Evolutionary conservation across 2,888 invertebrate genomes (phyloP), one percentile per base, ranked within the genome.

Genomic region (Luperina nickerlii): DNA sequence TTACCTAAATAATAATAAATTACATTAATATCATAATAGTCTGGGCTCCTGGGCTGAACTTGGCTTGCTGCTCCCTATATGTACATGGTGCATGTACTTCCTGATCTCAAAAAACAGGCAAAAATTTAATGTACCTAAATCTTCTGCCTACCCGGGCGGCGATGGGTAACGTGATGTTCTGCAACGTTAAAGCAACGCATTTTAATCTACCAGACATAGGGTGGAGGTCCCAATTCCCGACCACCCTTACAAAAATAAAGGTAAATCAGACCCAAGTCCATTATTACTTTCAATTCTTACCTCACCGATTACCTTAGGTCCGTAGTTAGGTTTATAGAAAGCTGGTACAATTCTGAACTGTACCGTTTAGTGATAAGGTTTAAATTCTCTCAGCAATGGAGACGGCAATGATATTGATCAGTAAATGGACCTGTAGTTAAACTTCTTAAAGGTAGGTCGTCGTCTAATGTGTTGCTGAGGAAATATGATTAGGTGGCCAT

Each of bases 381-480:
- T 18, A 45, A 60, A 65, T 75, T 87, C 38, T 15, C 11, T 27
- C 11, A 54, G 51, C 24, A n/a, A 27, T 79, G 1, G 2, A 38
- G 27, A 48, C n/a, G 18, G 54, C 65, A 69, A 76, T 68, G 42
- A 79, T 86, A 89, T 86, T 76, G 88, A 86, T 89, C 75, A 79
- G 81, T 78, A 83, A 88, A 88, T 85, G 85, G 80, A 73, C 74
- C 68, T 62, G 51, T 81, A 62, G 78, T 76, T 81, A 74, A 74
- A 82, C 72, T 81, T 87, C 73, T 79, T 69, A 73, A 78, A 72
- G 71, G 78, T 45, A 65, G 18, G 73, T 67, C 65, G 74, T 80
- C 75, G 32, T 76, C 62, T 73, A 68, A 54, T 79, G 74, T 74
- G 27, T 76, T 76, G 62, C 54, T 48, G 32, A 51, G 57, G 20